A percentile compares a stretch with the other conserved stretches of the same genome.
Conservation (phyloP, 2,888 invertebrate species). For the Osedax fenrisi region DNA sequence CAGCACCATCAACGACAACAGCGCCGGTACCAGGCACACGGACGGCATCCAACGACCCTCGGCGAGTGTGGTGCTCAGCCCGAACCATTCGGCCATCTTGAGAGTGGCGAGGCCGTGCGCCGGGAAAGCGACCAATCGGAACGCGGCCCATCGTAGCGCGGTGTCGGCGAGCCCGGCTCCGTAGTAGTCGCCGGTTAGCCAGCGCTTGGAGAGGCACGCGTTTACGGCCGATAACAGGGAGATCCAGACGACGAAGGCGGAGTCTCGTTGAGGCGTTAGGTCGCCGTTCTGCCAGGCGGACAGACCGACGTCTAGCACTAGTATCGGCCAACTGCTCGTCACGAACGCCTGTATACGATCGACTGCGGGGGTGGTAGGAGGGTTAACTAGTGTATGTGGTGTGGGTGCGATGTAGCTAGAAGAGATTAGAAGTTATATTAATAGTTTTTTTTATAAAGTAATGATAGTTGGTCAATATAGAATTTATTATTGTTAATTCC, state of each 20-base stretch:
- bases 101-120: neutral
- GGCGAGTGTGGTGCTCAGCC: neutral
- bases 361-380: neutral
- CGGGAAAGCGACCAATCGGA: neutral
- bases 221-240: too few relatives aligned
- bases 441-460: too few relatives aligned
- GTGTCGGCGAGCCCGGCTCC: neutral
- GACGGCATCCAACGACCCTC: conserved; percentile 3
- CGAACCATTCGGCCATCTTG: neutral
- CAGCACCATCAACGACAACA: neutral
- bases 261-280: neutral
- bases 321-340: neutral
- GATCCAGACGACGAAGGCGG: neutral
- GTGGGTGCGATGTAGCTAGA: too few relatives aligned
- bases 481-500: too few relatives aligned
- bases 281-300: neutral
- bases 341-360: neutral
- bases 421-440: too few relatives aligned
- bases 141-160: neutral
- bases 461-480: too few relatives aligned
- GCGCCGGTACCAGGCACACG: neutral
- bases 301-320: neutral
- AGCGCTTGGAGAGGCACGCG: too few relatives aligned
- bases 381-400: neutral
- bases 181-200: neutral